phyloP scores from a whole-genome alignment of 2,888 invertebrate species.

The Tetheella fluctuosa region DNA sequence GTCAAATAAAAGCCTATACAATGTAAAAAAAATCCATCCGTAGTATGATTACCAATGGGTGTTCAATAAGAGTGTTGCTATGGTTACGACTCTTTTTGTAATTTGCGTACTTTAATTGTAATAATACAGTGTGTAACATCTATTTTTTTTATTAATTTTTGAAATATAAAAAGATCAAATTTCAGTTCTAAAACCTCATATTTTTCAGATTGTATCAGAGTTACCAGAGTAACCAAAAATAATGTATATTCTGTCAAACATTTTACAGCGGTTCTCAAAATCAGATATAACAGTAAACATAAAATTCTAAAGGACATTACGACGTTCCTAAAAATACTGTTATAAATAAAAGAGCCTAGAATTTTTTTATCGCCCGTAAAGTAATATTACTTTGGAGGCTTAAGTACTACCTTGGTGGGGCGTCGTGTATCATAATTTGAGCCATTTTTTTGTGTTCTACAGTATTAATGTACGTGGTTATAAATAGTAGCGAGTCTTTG shows the following conservation, averaged over 20 bases:
- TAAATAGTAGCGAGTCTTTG: background rate
- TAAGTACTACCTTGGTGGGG: conserved; percentile 50
- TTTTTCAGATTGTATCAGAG: too few species aligned
- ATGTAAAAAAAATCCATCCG: too few species aligned
- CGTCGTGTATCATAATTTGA: conserved; percentile 59
- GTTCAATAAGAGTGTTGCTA: too few species aligned
- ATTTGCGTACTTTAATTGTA: too few species aligned
- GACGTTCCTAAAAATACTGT: background rate
- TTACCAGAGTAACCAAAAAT: background rate
- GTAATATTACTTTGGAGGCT: conserved; percentile 52
- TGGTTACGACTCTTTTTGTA: too few species aligned
- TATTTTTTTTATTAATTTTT: too few species aligned
- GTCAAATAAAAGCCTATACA: too few species aligned
- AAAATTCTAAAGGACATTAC: conserved; percentile 2
- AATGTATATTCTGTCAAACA: background rate
- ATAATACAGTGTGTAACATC: too few species aligned
- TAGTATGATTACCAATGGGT: too few species aligned
- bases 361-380: conserved; percentile 60
- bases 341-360: too few species aligned
- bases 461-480: background rate
- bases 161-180: too few species aligned
- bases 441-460: conserved; percentile 31
- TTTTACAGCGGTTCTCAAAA: conserved; percentile 1
- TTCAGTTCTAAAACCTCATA: too few species aligned
- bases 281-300: background rate